Conservation (phyloP, 2,888 invertebrate genomes). For the Netelia melanura region DNA sequence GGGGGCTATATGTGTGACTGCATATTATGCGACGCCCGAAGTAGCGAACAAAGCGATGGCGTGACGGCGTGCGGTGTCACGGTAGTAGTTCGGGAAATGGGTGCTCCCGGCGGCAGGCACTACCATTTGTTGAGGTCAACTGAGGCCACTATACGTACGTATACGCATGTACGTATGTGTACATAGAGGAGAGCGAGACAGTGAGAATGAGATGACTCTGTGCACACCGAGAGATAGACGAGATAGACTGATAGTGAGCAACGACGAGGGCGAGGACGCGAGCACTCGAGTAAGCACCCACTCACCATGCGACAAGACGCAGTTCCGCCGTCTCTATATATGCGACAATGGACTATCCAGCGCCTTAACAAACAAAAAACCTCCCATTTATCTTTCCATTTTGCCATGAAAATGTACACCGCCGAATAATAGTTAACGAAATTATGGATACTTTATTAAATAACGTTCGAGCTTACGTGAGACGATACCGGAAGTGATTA, state of each 20-base stretch:
- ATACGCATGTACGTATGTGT: background rate
- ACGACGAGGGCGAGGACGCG: slow-evolving; percentile 41
- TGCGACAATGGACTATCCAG: slow-evolving; percentile 9
- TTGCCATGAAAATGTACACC: no score
- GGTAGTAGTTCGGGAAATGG: slow-evolving; percentile 69
- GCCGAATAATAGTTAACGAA: no score
- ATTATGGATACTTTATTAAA: no score
- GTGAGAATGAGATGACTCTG: slow-evolving; percentile 2
- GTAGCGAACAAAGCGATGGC: slow-evolving; percentile 67
- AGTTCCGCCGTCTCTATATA: slow-evolving; percentile 60
- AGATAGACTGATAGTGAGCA: slow-evolving; percentile 51
- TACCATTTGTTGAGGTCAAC: slow-evolving; percentile 67
- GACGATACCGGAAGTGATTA: background rate
- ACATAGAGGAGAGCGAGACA: slow-evolving; percentile 15
- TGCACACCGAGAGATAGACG: slow-evolving; percentile 1
- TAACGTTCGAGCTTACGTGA: no score
- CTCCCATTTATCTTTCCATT: no score
- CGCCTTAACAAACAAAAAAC: background rate
- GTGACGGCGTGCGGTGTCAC: slow-evolving; percentile 63
- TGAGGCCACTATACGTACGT: slow-evolving; percentile 29
- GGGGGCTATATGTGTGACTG: slow-evolving; percentile 49
- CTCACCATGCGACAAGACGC: slow-evolving; percentile 65
- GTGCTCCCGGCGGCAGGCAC: slow-evolving; percentile 62
- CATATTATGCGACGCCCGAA: slow-evolving; percentile 62
- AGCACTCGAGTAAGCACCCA: slow-evolving; percentile 59